Percentiles rank a stretch among this genome's conserved stretches.
Evolutionary conservation across 2,888 invertebrate genomes (phyloP).

Genomic region (Rugalucina vietnamica): DNA sequence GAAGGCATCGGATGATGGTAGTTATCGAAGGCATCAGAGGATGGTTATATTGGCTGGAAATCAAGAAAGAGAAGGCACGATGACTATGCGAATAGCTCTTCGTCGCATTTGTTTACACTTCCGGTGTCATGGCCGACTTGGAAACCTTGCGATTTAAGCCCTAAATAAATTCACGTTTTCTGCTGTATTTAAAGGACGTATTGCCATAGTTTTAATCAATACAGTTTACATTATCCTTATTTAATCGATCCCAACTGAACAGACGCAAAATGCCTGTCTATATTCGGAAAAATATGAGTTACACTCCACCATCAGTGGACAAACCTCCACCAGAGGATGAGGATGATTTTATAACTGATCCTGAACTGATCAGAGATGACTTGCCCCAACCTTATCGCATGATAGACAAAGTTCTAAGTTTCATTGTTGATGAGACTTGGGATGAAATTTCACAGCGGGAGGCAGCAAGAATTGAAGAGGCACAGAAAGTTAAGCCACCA

Average conservation of each 20-base stretch:
- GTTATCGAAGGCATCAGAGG: too few species aligned
- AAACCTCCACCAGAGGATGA: constrained; percentile 75
- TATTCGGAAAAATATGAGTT: constrained; percentile 76
- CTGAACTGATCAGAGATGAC: constrained; percentile 77
- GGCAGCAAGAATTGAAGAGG: constrained; percentile 70
- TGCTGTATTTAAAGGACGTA: neutral
- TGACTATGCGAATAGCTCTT: neutral
- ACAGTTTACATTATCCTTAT: neutral
- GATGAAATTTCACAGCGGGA: constrained; percentile 75
- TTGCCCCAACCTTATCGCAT: constrained; percentile 82
- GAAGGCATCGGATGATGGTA: too few species aligned
- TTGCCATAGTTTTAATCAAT: neutral
- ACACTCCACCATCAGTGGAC: constrained; percentile 78
- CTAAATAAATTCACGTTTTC: neutral
- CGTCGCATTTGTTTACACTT: constrained; percentile 65
- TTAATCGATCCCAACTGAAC: neutral
- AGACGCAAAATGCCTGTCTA: constrained; percentile 77
- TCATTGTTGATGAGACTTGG: constrained; percentile 80
- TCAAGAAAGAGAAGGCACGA: too few species aligned
- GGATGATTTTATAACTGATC: constrained; percentile 81
- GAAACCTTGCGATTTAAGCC: constrained; percentile 40
- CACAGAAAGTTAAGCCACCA: constrained; percentile 75
- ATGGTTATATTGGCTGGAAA: too few species aligned
- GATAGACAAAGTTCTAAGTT: constrained; percentile 79
- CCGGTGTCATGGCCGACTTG: constrained; percentile 71